phyloP scores from a whole-genome alignment of 2,888 invertebrate genomes.

The Rhagonycha fulva region DNA sequence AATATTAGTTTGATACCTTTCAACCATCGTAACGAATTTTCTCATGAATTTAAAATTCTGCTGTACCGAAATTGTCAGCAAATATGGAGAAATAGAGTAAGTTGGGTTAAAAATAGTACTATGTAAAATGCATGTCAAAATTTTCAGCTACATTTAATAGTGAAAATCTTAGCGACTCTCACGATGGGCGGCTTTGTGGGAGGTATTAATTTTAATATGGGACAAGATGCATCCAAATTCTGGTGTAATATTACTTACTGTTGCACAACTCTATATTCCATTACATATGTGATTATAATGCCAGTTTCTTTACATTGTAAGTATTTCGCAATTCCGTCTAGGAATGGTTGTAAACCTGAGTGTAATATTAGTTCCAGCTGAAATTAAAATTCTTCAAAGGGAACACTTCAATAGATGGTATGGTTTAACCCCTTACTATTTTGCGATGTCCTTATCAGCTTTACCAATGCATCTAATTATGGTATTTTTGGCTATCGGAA shows the following conservation, averaged over 20 bases:
- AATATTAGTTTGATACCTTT: conserved; percentile 38
- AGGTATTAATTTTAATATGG: conserved; percentile 71
- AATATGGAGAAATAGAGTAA: conserved; percentile 74
- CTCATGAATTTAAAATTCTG: conserved; percentile 70
- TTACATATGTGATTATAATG: conserved; percentile 82
- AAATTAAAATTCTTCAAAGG: conserved; percentile 73
- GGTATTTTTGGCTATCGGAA: conserved; percentile 67
- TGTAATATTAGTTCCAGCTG: no score
- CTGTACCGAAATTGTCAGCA: conserved; percentile 74
- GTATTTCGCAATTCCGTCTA: conserved; percentile 45
- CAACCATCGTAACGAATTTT: conserved; percentile 62
- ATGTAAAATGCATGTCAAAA: conserved; percentile 31
- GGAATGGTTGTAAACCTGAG: no score
- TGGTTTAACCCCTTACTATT: conserved; percentile 76
- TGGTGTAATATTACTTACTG: conserved; percentile 85
- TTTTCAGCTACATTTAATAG: conserved; percentile 69
- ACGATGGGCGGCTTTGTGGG: conserved; percentile 73
- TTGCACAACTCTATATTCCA: conserved; percentile 77
- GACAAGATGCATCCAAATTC: conserved; percentile 80
- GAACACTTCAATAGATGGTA: conserved; percentile 89
- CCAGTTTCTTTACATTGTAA: conserved; percentile 80
- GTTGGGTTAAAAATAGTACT: not conserved
- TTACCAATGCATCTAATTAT: conserved; percentile 73
- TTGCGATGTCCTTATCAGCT: conserved; percentile 73
- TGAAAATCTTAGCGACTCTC: conserved; percentile 69